phyloP scores from a whole-genome alignment of 2,113 vertebrate genomes.

The Passer montanus region DNA sequence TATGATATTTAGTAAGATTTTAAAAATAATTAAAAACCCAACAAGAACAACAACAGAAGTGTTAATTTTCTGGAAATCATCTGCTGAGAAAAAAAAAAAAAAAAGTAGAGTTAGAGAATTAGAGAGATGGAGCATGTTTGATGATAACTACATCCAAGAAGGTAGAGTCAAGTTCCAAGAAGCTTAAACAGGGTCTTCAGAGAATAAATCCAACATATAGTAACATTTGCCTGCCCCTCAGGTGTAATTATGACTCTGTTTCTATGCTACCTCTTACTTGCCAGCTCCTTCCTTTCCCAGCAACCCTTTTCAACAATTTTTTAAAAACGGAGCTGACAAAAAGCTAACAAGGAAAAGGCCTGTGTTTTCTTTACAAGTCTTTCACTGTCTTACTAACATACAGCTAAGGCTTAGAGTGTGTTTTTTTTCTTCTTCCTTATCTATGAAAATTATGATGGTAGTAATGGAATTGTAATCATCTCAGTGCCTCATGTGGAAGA shows the following conservation, averaged over 20 bases:
- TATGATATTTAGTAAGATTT: not conserved
- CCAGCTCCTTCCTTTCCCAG: not conserved
- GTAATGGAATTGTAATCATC: not conserved
- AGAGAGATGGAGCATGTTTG: not conserved
- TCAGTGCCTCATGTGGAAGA: not conserved
- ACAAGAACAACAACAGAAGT: not conserved
- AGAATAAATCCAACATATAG: not conserved
- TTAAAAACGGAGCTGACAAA: not conserved
- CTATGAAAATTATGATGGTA: not conserved
- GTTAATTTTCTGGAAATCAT: not conserved
- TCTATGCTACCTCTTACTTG: not conserved
- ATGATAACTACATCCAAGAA: not conserved
- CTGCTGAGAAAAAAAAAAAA: not conserved
- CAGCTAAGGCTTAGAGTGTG: not conserved
- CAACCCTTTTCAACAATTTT: not conserved
- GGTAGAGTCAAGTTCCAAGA: not conserved
- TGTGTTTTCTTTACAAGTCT: not conserved
- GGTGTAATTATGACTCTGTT: not conserved
- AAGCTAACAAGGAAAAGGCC: not conserved
- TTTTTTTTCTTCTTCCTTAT: not conserved
- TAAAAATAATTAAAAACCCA: accelerated
- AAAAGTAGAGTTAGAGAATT: not conserved
- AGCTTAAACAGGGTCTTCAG: not conserved
- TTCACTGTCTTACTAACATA: not conserved
- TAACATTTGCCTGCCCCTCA: not conserved